A percentile compares a stretch with the other conserved stretches of the same genome.
These are phyloP conservation scores for Aphis craccivora DNA, from an alignment of 1,140 invertebrate genomes.

Conservation along the genomic window DNA sequence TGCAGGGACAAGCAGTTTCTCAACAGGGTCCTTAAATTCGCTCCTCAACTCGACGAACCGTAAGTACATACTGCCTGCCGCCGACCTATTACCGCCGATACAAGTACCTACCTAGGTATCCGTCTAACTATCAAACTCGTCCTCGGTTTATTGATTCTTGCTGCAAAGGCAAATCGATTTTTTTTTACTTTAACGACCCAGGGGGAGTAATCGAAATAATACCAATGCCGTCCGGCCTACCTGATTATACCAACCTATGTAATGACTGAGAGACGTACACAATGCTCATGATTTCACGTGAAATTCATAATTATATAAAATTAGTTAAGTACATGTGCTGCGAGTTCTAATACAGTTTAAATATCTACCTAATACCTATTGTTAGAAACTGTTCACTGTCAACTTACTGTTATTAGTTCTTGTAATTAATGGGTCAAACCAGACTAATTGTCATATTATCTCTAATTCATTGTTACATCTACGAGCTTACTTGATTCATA, in stretches of 20 bases:
- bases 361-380: not conserved
- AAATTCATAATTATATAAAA: no score
- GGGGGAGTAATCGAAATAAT: not conserved
- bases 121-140: not conserved
- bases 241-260: no score
- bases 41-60: conserved; percentile 79
- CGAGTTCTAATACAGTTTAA: not conserved
- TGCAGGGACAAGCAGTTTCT: conserved; percentile 79
- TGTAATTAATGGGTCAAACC: no score
- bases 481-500: no score
- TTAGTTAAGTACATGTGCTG: not conserved
- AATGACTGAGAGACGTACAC: no score
- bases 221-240: no score
- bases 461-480: no score
- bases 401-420: not conserved
- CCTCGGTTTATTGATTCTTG: not conserved
- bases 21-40: conserved; percentile 77
- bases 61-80: conserved; percentile 69
- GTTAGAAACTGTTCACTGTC: no score
- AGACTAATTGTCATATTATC: no score
- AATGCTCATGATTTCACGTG: no score
- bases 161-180: not conserved
- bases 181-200: not conserved
- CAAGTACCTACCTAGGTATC: not conserved
- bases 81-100: not conserved